Evolutionary conservation across 2,797 vertebrate genomes (phyloP).

Genomic region (Natrix natrix): DNA sequence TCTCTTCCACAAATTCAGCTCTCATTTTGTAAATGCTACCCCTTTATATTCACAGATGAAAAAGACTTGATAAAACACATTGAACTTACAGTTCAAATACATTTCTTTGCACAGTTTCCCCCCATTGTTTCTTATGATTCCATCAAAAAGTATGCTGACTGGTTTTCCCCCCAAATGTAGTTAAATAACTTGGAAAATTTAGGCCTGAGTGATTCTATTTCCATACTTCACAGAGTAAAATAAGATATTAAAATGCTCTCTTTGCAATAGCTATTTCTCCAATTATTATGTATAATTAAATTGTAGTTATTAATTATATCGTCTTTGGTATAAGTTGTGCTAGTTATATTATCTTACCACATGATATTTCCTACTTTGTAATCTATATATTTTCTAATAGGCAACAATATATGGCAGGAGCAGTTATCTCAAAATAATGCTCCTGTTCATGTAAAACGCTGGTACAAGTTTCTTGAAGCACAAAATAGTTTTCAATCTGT

Average conservation of each 20-base stretch:
- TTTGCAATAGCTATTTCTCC: neutral
- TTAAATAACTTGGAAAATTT: neutral
- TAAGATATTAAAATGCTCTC: neutral
- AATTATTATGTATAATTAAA: neutral
- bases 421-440: constrained; percentile 70
- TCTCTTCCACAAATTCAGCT: neutral
- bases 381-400: constrained; percentile 67
- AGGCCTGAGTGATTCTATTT: neutral
- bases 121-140: neutral
- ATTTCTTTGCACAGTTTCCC: neutral
- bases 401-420: constrained; percentile 74
- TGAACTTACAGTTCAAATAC: neutral
- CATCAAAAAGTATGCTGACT: neutral
- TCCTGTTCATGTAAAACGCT: constrained; percentile 83
- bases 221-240: neutral
- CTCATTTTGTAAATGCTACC: neutral
- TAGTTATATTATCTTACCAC: neutral
- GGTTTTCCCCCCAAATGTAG: neutral
- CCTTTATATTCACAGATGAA: neutral
- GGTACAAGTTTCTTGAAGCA: constrained; percentile 90
- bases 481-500: constrained; percentile 82
- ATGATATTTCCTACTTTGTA: neutral
- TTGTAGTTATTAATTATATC: neutral
- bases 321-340: neutral
- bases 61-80: neutral